A percentile compares a stretch with the other conserved stretches of the same genome.
Evolutionary conservation across 2,113 vertebrate species (phyloP).

Genomic region (Benitochromis conjunctus): DNA sequence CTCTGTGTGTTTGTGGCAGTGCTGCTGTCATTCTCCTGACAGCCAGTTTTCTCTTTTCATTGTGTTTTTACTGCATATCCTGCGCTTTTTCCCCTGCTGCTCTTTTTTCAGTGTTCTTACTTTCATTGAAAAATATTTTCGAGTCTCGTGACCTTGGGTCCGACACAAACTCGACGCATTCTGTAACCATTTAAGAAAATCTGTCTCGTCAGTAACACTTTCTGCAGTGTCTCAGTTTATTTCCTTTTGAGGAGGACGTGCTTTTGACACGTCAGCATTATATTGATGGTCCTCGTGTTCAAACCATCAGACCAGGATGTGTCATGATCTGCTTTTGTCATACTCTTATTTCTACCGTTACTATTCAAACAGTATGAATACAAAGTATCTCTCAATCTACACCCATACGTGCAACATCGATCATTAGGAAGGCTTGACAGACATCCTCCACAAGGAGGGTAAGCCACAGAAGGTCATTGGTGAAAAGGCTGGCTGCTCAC

Average conservation of each 20-base stretch:
- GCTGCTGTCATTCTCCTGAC: neutral
- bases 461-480: neutral
- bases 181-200: neutral
- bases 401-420: neutral
- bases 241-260: neutral
- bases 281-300: neutral
- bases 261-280: neutral
- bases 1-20: neutral
- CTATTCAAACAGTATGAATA: too few relatives aligned
- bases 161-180: neutral
- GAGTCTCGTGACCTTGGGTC: neutral
- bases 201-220: neutral
- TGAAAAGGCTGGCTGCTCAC: neutral
- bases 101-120: neutral
- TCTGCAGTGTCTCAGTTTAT: accelerated
- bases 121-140: neutral
- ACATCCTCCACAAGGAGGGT: neutral
- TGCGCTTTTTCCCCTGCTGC: neutral
- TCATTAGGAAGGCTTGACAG: neutral
- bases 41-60: neutral
- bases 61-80: neutral
- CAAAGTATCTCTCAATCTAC: neutral
- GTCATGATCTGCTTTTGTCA: neutral
- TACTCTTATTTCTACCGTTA: neutral
- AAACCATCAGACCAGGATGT: neutral